Evolutionary conservation across 1,140 invertebrate genomes (phyloP).

Genomic region (Bombus confusus): DNA sequence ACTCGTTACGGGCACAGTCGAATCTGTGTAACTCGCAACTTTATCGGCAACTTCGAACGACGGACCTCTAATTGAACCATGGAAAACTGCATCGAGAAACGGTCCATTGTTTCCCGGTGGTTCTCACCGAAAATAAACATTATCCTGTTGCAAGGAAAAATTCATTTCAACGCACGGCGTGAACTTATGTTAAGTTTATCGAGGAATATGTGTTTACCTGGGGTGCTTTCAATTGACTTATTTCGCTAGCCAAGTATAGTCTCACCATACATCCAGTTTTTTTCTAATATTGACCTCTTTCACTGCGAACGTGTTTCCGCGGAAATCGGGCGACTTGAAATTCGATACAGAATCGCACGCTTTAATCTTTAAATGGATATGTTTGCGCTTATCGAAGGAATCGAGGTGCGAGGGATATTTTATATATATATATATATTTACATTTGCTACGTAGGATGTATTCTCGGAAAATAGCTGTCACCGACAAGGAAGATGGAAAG

Average conservation of each 20-base stretch:
- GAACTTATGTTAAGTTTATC: background rate
- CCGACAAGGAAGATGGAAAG: too few species aligned
- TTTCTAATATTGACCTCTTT: background rate
- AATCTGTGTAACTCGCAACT: constrained; percentile 31
- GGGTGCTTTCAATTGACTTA: too few species aligned
- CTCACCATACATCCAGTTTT: background rate
- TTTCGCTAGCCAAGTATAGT: too few species aligned
- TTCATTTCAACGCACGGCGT: background rate
- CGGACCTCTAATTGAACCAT: constrained; percentile 53
- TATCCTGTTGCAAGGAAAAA: background rate
- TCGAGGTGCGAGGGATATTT: background rate
- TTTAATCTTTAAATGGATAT: constrained; percentile 7
- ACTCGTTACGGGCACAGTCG: constrained; percentile 42
- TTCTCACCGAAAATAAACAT: background rate
- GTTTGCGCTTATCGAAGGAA: background rate
- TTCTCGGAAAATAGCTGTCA: too few species aligned
- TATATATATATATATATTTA: background rate
- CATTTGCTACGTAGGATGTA: too few species aligned
- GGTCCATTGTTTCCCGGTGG: constrained; percentile 11
- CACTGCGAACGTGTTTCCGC: background rate
- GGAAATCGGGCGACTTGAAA: constrained; percentile 1
- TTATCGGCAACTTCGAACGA: constrained; percentile 48
- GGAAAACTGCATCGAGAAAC: constrained; percentile 35
- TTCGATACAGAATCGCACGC: background rate
- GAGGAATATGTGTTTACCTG: background rate